Conservation (phyloP, 2,797 vertebrate species). For the Cichlasoma orientale region DNA sequence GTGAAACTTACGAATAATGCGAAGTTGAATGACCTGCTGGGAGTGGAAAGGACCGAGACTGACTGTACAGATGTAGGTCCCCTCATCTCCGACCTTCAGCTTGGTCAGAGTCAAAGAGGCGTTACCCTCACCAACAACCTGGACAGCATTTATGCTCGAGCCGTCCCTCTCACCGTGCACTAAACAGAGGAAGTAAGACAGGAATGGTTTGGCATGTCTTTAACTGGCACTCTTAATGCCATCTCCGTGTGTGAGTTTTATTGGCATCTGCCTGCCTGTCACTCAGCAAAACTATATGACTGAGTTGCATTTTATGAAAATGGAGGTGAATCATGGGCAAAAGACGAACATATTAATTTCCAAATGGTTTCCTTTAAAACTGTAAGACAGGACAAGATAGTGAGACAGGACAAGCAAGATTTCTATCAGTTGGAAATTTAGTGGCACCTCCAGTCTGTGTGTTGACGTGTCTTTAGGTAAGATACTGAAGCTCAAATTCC, state of each 20-base stretch:
- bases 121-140: conserved; percentile 71
- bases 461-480: too few relatives aligned
- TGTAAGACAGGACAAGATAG: too few relatives aligned
- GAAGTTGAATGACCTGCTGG: conserved; percentile 84
- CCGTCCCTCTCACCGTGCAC: conserved; percentile 62
- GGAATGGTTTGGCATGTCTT: background rate
- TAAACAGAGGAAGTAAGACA: conserved; percentile 34
- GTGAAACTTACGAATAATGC: conserved; percentile 77
- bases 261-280: background rate
- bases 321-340: background rate
- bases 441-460: too few relatives aligned
- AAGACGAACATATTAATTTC: background rate
- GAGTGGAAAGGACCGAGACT: conserved; percentile 69
- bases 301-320: background rate
- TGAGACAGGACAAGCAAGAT: background rate
- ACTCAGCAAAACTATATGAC: background rate
- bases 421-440: too few relatives aligned
- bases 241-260: background rate
- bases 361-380: background rate
- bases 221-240: background rate
- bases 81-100: conserved; percentile 82
- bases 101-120: conserved; percentile 77
- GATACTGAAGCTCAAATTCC: too few relatives aligned
- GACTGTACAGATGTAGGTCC: conserved; percentile 85
- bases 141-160: conserved; percentile 63